A percentile compares a stretch with the other conserved stretches of the same genome.
phyloP scores from a whole-genome alignment of 2,888 invertebrate genomes.

The Athalia rosae region DNA sequence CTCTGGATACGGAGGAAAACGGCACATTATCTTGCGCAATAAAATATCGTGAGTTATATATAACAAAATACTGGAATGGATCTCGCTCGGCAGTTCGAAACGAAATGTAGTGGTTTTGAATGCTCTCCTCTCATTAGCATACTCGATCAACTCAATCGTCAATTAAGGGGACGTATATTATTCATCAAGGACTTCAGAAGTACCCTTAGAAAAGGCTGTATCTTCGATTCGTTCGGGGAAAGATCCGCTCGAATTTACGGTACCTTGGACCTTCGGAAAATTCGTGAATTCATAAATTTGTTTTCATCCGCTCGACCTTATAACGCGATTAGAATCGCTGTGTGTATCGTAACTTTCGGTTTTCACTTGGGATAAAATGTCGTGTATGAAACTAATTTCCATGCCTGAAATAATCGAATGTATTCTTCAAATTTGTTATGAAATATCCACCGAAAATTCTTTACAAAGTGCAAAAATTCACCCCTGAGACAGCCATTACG shows the following conservation, averaged over 20 bases:
- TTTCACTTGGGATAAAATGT: too few species aligned
- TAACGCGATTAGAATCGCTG: too few species aligned
- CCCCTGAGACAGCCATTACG: too few species aligned
- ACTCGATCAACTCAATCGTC: constrained; percentile 40
- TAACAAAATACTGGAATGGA: constrained; percentile 31
- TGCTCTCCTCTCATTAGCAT: constrained; percentile 41
- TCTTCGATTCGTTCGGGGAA: constrained; percentile 2
- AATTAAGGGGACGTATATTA: constrained; percentile 39
- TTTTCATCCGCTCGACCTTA: too few species aligned
- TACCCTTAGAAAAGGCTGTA: constrained; percentile 4
- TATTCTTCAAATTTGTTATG: too few species aligned
- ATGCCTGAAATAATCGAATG: too few species aligned
- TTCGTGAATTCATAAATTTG: too few species aligned
- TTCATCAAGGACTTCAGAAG: constrained; percentile 10
- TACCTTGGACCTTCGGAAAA: too few species aligned
- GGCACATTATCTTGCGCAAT: constrained; percentile 9
- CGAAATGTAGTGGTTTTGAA: constrained; percentile 28
- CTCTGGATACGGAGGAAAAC: constrained; percentile 2
- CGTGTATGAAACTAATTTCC: too few species aligned
- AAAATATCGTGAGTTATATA: constrained; percentile 37
- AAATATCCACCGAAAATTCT: too few species aligned
- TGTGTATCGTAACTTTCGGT: too few species aligned
- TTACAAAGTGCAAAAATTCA: too few species aligned
- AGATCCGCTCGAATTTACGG: not conserved
- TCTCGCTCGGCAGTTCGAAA: not conserved